Percentiles rank a stretch among this genome's conserved stretches.
phyloP scores from a whole-genome alignment of 2,888 invertebrate genomes.

The Prenolepis imparis region DNA sequence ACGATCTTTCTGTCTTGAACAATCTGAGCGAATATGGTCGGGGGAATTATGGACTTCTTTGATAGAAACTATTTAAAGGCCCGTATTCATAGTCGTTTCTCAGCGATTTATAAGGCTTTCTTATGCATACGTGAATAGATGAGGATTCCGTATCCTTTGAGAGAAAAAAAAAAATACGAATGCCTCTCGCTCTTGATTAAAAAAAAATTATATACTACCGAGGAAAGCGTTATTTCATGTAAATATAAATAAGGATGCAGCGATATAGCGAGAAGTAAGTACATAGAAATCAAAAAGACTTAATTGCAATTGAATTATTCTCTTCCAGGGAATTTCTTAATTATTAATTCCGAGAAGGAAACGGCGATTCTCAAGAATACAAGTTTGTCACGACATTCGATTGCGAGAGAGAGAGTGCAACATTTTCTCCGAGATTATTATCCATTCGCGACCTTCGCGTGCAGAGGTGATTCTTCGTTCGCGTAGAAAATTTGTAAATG shows the following conservation, averaged over 20 bases:
- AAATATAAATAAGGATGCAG: background rate
- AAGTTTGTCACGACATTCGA: background rate
- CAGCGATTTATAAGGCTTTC: conserved; percentile 39
- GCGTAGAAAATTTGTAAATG: conserved; percentile 16
- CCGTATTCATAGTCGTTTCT: conserved; percentile 37
- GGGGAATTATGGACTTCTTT: conserved; percentile 37
- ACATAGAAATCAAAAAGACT: background rate
- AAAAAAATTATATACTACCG: background rate
- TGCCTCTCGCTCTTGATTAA: background rate
- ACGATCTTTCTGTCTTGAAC: conserved; percentile 45
- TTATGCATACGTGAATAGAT: conserved; percentile 25
- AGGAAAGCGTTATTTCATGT: background rate
- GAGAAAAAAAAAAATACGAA: background rate
- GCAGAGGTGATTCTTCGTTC: conserved; percentile 13
- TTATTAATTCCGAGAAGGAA: background rate
- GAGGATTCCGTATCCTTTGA: background rate
- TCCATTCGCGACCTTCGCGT: conserved; percentile 4
- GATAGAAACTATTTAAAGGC: conserved; percentile 27
- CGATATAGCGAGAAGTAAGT: background rate
- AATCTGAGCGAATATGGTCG: conserved; percentile 34
- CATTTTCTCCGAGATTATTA: background rate
- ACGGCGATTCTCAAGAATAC: background rate
- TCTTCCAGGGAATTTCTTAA: background rate
- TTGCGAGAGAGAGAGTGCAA: background rate
- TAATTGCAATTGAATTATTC: background rate